Evolutionary conservation across 2,888 invertebrate species (phyloP).

Genomic region (Petrolisthes cinctipes): DNA sequence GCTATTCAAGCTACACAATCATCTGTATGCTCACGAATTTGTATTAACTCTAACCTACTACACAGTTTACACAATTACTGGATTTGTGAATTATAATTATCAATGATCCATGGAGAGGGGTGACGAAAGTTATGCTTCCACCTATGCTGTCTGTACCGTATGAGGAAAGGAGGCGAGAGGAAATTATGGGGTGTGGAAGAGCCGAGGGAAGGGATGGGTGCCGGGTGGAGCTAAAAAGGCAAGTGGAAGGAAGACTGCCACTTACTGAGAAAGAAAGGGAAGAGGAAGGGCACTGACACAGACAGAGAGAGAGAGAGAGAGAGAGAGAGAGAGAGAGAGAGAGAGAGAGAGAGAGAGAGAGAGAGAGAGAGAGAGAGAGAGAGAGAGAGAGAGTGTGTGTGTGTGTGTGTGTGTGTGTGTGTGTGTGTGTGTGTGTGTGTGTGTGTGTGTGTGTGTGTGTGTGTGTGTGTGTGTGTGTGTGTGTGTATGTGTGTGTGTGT

Average conservation of each 20-base stretch:
- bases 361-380: background rate
- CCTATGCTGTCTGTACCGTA: no score
- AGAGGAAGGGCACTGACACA: background rate
- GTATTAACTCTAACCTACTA: no score
- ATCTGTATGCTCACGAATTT: no score
- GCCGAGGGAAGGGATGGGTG: constrained; percentile 9
- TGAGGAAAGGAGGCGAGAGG: background rate
- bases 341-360: background rate
- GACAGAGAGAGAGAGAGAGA: background rate
- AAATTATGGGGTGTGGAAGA: background rate
- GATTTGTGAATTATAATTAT: no score
- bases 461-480: background rate
- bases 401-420: background rate
- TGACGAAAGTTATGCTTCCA: no score
- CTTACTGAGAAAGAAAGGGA: background rate
- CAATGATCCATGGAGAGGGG: no score
- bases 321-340: background rate
- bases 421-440: background rate
- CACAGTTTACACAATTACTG: no score
- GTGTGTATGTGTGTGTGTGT: constrained; percentile 5
- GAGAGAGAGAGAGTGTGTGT: background rate
- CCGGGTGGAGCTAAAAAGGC: background rate
- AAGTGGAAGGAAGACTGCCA: background rate
- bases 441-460: constrained; percentile 3
- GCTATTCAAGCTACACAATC: no score